Evolutionary conservation across 2,113 vertebrate genomes (phyloP), one percentile per base, ranked within the genome.

Genomic region (Colius striatus): DNA sequence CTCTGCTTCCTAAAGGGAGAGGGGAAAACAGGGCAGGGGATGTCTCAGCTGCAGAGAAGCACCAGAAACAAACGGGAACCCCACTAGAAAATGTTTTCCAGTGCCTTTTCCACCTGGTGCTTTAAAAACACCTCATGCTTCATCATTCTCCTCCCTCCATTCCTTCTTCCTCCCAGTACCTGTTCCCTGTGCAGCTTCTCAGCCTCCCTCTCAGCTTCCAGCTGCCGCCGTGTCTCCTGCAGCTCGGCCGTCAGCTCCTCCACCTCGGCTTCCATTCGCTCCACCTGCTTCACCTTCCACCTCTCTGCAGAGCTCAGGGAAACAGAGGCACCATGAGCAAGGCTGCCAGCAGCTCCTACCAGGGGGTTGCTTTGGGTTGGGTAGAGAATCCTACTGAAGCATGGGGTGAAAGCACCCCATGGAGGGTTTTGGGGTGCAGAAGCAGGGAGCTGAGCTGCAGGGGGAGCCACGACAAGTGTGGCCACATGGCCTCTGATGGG

Each of bases 161-260:
- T 25, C 30, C 48, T 38, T 16, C 23, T 17, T 26, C 47, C 5
- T 1, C 11, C 50, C 47, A 9, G 1, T 66, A 98, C 98, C 98
- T 98, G 97, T 22, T 96, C 89, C 77, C 95, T 97, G 30, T 32
- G 50, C 67, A 93, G 91, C 38, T 91, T 95, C 74, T 97, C 98
- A 0, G 58, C 92, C 80, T 97, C 93, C 74, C 84, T 96, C 76
- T 98, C 97, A 1, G 55, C 84, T 63, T 97, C 96, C 84, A 98
- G 97, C 57, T 96, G 97, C 38, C 72, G 91, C 36, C 97, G 98
- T 16, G 70, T 97, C 86, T 97, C 84, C 87, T 23, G 84, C 36
- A 98, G 92, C 79, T 97, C 97, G 30, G 80, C 96, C 71, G 91
- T 97, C 66, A 98, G 96, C 66, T 98, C 98, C 72, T 97, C 92